Percentiles rank a stretch among this genome's conserved stretches.
Evolutionary conservation across 2,888 invertebrate species (phyloP).

Genomic region (Polietes domitor): DNA sequence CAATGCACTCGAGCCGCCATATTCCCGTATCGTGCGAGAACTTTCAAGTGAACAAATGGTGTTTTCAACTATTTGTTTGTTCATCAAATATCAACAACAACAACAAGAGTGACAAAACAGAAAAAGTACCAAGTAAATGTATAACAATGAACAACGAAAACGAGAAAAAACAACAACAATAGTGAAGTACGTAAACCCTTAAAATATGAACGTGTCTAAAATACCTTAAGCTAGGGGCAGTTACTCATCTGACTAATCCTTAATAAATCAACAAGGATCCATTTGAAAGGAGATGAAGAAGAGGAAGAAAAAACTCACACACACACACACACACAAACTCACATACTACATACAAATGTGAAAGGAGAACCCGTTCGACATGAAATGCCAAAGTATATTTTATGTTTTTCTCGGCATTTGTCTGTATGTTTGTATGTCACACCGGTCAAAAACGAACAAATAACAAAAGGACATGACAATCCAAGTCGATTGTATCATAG

Average conservation of each 20-base stretch:
- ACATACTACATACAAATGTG: too few species aligned
- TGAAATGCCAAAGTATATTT: slow-evolving; percentile 50
- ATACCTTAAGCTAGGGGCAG: slow-evolving; percentile 64
- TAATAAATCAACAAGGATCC: slow-evolving; percentile 64
- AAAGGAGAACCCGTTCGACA: slow-evolving; percentile 50
- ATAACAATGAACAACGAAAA: neutral
- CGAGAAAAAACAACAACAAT: neutral
- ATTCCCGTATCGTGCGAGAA: neutral
- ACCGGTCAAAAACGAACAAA: neutral
- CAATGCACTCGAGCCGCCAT: neutral
- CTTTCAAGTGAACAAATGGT: neutral
- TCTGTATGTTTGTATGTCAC: neutral
- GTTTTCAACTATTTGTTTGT: slow-evolving; percentile 14
- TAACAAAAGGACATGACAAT: neutral
- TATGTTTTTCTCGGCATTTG: neutral
- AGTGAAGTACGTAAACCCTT: slow-evolving; percentile 37
- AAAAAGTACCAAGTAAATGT: slow-evolving; percentile 19
- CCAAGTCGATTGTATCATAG: neutral
- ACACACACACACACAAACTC: too few species aligned
- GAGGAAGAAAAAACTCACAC: slow-evolving; percentile 15
- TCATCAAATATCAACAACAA: slow-evolving; percentile 26
- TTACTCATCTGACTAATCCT: slow-evolving; percentile 62
- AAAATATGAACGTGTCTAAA: slow-evolving; percentile 59
- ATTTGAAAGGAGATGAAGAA: slow-evolving; percentile 18
- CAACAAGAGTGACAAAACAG: neutral